A percentile compares a stretch with the other conserved stretches of the same genome.
These are phyloP conservation scores for Kryptolebias marmoratus DNA, from an alignment of 2,113 vertebrate genomes.

Conservation along the genomic window DNA sequence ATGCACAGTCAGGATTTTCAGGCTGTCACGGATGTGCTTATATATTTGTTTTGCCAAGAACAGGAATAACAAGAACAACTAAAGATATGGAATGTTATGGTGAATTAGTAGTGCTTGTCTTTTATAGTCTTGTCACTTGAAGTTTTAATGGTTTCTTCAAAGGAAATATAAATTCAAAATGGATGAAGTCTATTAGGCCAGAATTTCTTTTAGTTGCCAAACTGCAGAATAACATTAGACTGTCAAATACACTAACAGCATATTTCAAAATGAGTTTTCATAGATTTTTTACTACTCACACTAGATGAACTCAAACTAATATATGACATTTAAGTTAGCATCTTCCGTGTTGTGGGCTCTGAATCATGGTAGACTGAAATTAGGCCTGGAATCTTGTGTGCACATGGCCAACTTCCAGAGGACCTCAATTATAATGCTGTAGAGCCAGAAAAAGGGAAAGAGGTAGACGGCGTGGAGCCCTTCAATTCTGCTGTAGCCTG, in stretches of 20 bases:
- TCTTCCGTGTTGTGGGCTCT: constrained; percentile 55
- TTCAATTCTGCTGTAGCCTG: constrained; percentile 63
- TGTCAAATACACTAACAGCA: constrained; percentile 4
- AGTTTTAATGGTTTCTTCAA: constrained; percentile 26
- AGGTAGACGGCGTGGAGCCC: constrained; percentile 81
- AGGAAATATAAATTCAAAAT: constrained; percentile 19
- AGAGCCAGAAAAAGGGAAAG: constrained; percentile 77
- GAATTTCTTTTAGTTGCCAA: constrained; percentile 2
- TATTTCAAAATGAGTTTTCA: constrained; percentile 25
- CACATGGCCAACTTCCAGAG: constrained; percentile 78
- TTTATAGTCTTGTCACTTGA: constrained; percentile 29
- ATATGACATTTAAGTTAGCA: constrained; percentile 51
- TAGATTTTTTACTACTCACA: constrained; percentile 7
- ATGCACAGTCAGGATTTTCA: constrained; percentile 51
- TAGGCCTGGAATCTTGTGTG: constrained; percentile 74
- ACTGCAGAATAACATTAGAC: constrained; percentile 14
- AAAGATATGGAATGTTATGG: constrained; percentile 26
- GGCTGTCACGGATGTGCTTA: constrained; percentile 33
- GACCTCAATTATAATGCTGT: constrained; percentile 81
- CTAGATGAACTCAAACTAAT: constrained; percentile 35
- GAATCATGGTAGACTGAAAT: constrained; percentile 75
- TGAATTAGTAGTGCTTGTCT: constrained; percentile 33
- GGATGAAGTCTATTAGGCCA: constrained; percentile 11
- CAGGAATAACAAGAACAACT: constrained; percentile 27
- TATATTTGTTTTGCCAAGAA: constrained; percentile 38